Base-by-base conservation (phyloP, 2,888 invertebrate species). In the Piscicola geometra region DNA sequence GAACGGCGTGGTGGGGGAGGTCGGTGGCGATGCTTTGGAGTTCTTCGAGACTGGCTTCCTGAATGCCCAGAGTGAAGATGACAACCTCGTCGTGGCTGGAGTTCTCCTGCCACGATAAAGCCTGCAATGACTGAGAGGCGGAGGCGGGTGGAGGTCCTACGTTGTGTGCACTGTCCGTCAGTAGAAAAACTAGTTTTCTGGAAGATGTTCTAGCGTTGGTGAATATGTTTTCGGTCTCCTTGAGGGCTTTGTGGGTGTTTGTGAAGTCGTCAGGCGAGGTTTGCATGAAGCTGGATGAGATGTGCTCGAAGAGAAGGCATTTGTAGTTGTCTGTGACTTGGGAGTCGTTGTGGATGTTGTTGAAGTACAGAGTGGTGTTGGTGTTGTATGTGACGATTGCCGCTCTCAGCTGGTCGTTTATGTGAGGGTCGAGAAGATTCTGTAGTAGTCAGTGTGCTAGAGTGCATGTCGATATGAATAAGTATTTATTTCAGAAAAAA, bases 41-140 rank as follows among this genome's bases (percentile, higher is more conserved):
- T 71, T 81, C 81, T 9, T 78, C 75, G 64, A 78, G 68, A 71
- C 78, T 72, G 15, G 81, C 81, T 52, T 80, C 75, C 68, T 78
- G 77, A n/a, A 81, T 77, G n/a, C 81, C 81, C 68, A 81, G 78
- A n/a, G 80, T 78, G 68, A 79, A 81, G 21, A 81, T 78, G 74
- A 81, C 81, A 36, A 81, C 77, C 77, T 81, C 81, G 12, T 81
- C 81, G 41, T 80, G 81, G 12, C 73, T 56, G 21, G 36, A 30
- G 2, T 75, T 70, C 0, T 64, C 68, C 67, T 79, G 75, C 81
- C 81, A 81, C 9, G 50, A 15, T n/a, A 56, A 5, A 5, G 60
- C 60, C 60, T 56, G 60, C 60, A 56, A n/a, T 56, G 21, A 3
- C 3, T 21, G 60, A 56, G 60, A 18, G 5, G 25, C 25, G 21